Conservation (phyloP, 2,113 vertebrate genomes). For the Herpetotheres cachinnans region DNA sequence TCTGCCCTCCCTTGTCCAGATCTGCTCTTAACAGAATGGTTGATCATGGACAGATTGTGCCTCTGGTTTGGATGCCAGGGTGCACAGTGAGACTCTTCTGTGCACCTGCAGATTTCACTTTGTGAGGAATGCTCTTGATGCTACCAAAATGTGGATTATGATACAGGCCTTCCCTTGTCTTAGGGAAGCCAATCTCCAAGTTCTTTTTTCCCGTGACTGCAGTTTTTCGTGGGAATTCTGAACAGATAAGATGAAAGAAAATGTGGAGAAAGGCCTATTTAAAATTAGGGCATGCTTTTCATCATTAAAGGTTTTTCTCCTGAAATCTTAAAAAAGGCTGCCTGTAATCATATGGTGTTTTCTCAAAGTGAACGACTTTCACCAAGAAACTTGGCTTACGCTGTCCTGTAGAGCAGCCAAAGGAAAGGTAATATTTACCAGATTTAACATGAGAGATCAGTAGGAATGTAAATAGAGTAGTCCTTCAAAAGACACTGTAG, state of each 20-base stretch:
- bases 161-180: background rate
- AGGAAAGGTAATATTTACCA: slow-evolving; percentile 8
- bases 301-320: background rate
- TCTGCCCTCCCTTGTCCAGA: background rate
- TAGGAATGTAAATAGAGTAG: background rate
- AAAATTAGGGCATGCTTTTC: background rate
- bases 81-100: background rate
- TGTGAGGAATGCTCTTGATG: background rate
- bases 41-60: background rate
- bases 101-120: background rate
- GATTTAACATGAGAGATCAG: background rate
- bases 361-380: background rate
- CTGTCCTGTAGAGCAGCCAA: background rate
- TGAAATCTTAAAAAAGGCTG: background rate
- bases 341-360: background rate
- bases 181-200: accelerated
- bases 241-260: background rate
- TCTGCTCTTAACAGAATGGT: background rate
- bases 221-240: background rate
- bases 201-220: background rate
- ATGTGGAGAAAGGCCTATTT: background rate
- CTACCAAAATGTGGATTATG: background rate
- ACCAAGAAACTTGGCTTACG: background rate
- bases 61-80: background rate
- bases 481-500: background rate